Evolutionary conservation across 2,113 vertebrate species (phyloP).

Genomic region (Myotis yumanensis): DNA sequence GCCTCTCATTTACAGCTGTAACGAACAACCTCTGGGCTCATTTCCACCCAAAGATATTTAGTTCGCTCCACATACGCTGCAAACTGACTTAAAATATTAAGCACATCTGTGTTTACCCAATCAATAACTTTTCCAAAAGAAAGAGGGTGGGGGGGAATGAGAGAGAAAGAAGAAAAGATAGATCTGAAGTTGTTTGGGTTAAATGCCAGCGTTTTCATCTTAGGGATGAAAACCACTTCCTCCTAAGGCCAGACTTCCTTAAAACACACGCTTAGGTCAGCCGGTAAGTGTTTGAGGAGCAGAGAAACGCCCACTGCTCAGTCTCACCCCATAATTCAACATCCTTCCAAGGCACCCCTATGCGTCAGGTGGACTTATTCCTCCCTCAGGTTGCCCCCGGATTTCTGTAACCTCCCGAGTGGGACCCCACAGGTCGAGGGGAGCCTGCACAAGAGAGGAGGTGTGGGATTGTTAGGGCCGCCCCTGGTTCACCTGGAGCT

Average conservation of each 20-base stretch:
- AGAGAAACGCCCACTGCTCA: not conserved
- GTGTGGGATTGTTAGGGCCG: accelerated
- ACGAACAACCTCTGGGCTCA: not conserved
- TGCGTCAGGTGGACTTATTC: too few relatives aligned
- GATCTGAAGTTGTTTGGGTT: not conserved
- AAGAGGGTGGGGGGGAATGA: not conserved
- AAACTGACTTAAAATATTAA: not conserved
- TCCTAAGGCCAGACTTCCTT: not conserved
- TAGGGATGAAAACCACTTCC: not conserved
- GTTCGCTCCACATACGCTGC: not conserved
- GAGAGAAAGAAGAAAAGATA: not conserved
- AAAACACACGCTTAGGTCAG: not conserved
- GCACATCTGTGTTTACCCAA: conserved; percentile 31
- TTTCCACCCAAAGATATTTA: not conserved
- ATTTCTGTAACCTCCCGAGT: not conserved
- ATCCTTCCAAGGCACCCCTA: not conserved
- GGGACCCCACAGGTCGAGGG: not conserved
- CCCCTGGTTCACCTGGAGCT: not conserved
- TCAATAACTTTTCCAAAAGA: not conserved
- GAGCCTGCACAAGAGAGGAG: not conserved
- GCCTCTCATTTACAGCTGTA: not conserved
- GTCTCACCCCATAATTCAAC: not conserved
- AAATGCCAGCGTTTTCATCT: not conserved
- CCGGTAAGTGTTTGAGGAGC: not conserved
- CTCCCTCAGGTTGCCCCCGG: not conserved